Percentiles rank a stretch among this genome's conserved stretches.
Evolutionary conservation across 2,888 invertebrate genomes (phyloP).

Genomic region (Gandaritis pyraliata): DNA sequence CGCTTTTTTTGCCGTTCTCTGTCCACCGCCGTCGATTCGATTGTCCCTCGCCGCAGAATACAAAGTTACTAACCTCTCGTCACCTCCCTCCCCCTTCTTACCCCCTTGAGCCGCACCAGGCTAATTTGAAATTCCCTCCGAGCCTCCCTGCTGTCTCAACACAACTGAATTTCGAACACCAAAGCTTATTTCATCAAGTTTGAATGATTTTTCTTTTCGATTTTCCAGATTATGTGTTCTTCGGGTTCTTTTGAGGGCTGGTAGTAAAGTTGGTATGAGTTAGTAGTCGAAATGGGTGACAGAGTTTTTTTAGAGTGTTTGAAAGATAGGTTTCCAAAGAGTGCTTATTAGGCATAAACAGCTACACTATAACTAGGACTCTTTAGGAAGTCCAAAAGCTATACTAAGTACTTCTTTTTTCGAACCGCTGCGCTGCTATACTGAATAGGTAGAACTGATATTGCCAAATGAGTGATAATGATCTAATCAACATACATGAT

Average conservation of each 20-base stretch:
- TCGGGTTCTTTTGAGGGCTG: slow-evolving; percentile 1
- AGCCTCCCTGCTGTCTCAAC: slow-evolving; percentile 55
- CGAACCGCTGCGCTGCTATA: too few species aligned
- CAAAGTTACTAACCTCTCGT: slow-evolving; percentile 9
- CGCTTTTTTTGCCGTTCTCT: slow-evolving; percentile 52
- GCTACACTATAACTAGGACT: too few species aligned
- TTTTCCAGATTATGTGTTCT: slow-evolving; percentile 14
- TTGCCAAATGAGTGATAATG: too few species aligned
- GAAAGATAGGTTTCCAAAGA: neutral
- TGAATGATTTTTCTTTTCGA: slow-evolving; percentile 22
- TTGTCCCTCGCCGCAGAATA: slow-evolving; percentile 28
- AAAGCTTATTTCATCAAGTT: slow-evolving; percentile 45
- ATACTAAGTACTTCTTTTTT: too few species aligned
- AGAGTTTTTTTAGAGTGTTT: too few species aligned
- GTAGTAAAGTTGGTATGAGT: neutral
- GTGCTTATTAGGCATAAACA: too few species aligned
- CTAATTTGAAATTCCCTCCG: slow-evolving; percentile 65
- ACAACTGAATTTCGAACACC: slow-evolving; percentile 50
- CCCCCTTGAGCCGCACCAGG: slow-evolving; percentile 39
- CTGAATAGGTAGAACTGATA: too few species aligned
- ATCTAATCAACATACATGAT: too few species aligned
- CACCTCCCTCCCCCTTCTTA: slow-evolving; percentile 20
- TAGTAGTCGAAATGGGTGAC: neutral
- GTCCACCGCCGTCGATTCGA: slow-evolving; percentile 28
- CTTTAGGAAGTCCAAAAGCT: too few species aligned